Base-by-base conservation (phyloP, 1,140 invertebrate genomes). In the Sinella curviseta region DNA sequence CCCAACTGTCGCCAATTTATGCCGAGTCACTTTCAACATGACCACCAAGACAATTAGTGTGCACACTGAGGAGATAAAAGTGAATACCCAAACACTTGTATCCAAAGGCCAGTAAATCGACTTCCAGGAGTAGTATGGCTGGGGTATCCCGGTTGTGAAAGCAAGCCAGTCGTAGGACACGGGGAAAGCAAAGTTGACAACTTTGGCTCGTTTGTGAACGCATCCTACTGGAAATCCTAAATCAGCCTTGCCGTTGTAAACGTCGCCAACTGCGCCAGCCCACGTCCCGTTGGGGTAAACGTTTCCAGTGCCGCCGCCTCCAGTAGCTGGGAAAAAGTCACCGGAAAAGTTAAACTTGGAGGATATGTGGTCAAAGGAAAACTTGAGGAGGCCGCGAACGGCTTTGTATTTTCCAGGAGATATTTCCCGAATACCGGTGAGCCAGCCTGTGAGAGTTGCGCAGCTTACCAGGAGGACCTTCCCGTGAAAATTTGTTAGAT, bases 71-170 rank as follows among this genome's bases (percentile, higher is more conserved):
- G n/a, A n/a, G n/a, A n/a, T n/a, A n/a, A n/a, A n/a, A n/a, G n/a
- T n/a, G n/a, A n/a, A n/a, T n/a, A n/a, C n/a, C n/a, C n/a, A n/a
- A n/a, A n/a, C n/a, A n/a, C n/a, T n/a, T n/a, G n/a, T n/a, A n/a
- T n/a, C n/a, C n/a, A 82, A 74, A 16, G 81, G 81, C 55, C 76
- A 74, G 30, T 65, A 80, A 35, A 83, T 74, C 0, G 80, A 48
- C 54, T 78, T 73, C 81, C 82, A 82, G 17, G 78, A 74, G 31
- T 30, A 77, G 26, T 34, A 35, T n/a, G 77, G 34, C 35, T 26
- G 33, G 0, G 82, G 82, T 28, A 4, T 48, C 14, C 74, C 36
- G 33, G 34, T 76, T n/a, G 35, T 65, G 54, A 79, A 79, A 76
- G 54, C 65, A 2, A 79, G 24, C 17, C 48, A 76, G 17, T 57